Base-by-base conservation (phyloP, 1,140 invertebrate species). In the Lordiphosa mommai region DNA sequence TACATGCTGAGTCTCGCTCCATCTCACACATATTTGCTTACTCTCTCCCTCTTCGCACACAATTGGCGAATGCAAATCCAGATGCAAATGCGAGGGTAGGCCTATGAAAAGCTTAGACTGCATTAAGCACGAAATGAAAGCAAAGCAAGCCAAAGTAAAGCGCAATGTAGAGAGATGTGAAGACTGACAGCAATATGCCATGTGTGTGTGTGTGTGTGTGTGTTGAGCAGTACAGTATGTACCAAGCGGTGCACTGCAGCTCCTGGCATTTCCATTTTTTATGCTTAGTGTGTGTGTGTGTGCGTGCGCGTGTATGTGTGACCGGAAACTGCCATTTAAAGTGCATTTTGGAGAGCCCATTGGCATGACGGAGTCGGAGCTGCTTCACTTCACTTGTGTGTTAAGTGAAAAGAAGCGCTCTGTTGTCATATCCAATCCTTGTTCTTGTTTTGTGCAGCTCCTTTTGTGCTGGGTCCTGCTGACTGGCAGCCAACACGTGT, bases 311-410 rank as follows among this genome's bases (percentile, higher is more conserved):
- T 61, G 38, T 76, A 36, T 72, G 59, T 87, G 85, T 69, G 85
- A 87, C 85, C 85, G 85, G 85, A 87, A 87, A 87, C 79, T 87
- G 79, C 74, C 85, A 87, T 87, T 87, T 87, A 87, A 87, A 86
- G 82, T 86, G 82, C 82, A 86, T 86, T 86, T 86, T 82, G 64
- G 67, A 73, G 72, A 67, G 49, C 59, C 55, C 50, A 65, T 61
- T 70, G 64, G 58, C 64, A 57, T 36, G 52, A n/a, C 47, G 50
- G 23, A 36, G 50, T 33, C 38, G 49, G 43, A 43, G 72, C 66
- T 61, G 43, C 70, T 74, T 61, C 72, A 59, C 73, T 69, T 79
- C 51, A 73, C 70, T 72, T 65, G 61, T 66, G 74, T 66, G 60
- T 34, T 57, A 74, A 74, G 71, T 74, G 74, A 82, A 80, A 82